Conservation (phyloP, 2,888 invertebrate genomes). For the Tridacna gigas region DNA sequence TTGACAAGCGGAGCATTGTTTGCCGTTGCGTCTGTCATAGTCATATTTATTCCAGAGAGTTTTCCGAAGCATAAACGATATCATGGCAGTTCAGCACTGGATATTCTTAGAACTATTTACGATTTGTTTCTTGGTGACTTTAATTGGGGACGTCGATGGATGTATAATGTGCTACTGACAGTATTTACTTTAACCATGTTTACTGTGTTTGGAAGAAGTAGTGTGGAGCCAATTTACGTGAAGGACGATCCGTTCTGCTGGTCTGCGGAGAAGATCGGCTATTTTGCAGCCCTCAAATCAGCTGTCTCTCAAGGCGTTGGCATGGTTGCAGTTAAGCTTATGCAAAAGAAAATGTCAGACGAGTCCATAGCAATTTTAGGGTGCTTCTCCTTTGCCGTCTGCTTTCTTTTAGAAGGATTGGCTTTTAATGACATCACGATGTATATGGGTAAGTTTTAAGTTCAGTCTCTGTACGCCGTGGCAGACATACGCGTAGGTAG, state of each 20-base stretch:
- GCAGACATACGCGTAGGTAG: too few species aligned
- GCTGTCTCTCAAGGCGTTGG: constrained; percentile 44
- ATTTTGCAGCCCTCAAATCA: constrained; percentile 48
- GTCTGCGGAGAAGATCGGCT: constrained; percentile 60
- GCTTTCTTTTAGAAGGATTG: constrained; percentile 56
- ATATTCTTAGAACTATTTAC: constrained; percentile 44
- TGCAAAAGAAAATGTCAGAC: constrained; percentile 61
- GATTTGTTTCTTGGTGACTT: constrained; percentile 51
- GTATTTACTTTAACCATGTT: constrained; percentile 52
- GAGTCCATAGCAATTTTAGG: constrained; percentile 64
- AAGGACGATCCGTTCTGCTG: constrained; percentile 69
- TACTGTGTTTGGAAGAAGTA: constrained; percentile 49
- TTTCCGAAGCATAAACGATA: constrained; percentile 42
- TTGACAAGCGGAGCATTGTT: constrained; percentile 35
- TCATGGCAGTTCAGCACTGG: constrained; percentile 15
- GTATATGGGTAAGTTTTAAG: constrained; percentile 40
- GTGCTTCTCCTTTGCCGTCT: constrained; percentile 43
- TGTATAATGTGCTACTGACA: constrained; percentile 51
- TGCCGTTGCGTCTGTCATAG: constrained; percentile 1
- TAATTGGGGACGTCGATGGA: constrained; percentile 60
- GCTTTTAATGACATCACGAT: constrained; percentile 41
- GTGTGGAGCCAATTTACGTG: constrained; percentile 63
- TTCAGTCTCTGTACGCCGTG: background rate
- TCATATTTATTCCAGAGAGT: constrained; percentile 59
- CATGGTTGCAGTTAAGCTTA: constrained; percentile 56